Evolutionary conservation across 2,888 invertebrate genomes (phyloP).

Genomic region (Drosophila histrio): DNA sequence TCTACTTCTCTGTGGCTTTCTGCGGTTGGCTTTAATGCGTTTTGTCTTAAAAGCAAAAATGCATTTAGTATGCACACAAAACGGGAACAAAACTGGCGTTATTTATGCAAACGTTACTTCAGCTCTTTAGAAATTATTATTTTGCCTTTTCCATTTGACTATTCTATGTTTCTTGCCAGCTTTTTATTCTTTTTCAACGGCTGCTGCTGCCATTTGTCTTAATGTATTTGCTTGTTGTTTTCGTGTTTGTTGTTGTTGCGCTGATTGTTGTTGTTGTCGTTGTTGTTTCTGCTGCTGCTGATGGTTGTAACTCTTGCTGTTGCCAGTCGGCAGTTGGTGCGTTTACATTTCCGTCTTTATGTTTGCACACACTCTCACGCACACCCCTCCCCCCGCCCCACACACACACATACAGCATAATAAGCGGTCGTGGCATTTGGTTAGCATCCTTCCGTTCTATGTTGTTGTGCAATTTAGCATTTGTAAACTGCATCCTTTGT

Average conservation of each 20-base stretch:
- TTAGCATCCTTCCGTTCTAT: slow-evolving; percentile 63
- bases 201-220: slow-evolving; percentile 44
- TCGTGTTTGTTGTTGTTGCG: slow-evolving; percentile 7
- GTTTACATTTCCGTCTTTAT: slow-evolving; percentile 72
- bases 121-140: slow-evolving; percentile 77
- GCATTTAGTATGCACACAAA: slow-evolving; percentile 66
- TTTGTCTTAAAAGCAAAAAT: slow-evolving; percentile 50
- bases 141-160: slow-evolving; percentile 45
- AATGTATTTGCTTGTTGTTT: slow-evolving; percentile 32
- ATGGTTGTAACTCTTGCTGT: slow-evolving; percentile 47
- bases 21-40: slow-evolving; percentile 37
- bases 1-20: not conserved
- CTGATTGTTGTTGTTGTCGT: slow-evolving; percentile 9
- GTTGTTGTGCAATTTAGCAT: slow-evolving; percentile 43
- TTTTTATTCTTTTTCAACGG: slow-evolving; percentile 22
- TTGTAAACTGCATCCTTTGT: slow-evolving; percentile 46
- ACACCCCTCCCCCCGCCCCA: not conserved
- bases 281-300: slow-evolving; percentile 2
- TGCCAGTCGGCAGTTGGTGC: slow-evolving; percentile 56
- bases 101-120: slow-evolving; percentile 77
- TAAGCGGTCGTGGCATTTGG: slow-evolving; percentile 63
- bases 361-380: slow-evolving; percentile 47
- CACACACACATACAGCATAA: slow-evolving; percentile 27
- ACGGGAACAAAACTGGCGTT: slow-evolving; percentile 68
- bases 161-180: slow-evolving; percentile 29